Percentiles rank a stretch among this genome's conserved stretches.
These are phyloP conservation scores for Siphonodentalium dalli DNA, from an alignment of 2,888 invertebrate species.

Conservation along the genomic window DNA sequence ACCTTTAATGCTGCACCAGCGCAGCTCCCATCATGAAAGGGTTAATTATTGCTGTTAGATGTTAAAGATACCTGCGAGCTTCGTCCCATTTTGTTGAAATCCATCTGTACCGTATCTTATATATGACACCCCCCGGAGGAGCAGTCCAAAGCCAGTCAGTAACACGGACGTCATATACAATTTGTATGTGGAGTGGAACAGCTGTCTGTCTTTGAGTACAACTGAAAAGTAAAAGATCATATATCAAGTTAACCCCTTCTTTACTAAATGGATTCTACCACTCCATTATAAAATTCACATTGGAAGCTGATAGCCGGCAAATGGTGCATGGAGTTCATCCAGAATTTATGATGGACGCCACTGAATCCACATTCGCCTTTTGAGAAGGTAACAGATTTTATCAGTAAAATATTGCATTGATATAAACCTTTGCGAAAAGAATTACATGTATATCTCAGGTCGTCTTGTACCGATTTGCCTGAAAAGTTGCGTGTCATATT, in stretches of 20 bases:
- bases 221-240: slow-evolving; percentile 69
- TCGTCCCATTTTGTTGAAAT: slow-evolving; percentile 23
- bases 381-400: background rate
- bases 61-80: slow-evolving; percentile 38
- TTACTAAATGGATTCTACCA: too few species aligned
- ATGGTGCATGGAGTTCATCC: background rate
- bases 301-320: too few species aligned
- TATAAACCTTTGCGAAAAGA: too few species aligned
- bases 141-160: slow-evolving; percentile 74
- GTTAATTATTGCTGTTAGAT: too few species aligned
- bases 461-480: too few species aligned
- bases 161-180: slow-evolving; percentile 78
- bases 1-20: too few species aligned
- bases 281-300: too few species aligned
- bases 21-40: too few species aligned
- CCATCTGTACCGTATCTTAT: slow-evolving; percentile 80
- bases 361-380: too few species aligned
- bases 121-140: slow-evolving; percentile 75
- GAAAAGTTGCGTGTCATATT: too few species aligned
- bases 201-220: slow-evolving; percentile 78
- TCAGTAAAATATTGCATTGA: background rate
- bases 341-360: background rate
- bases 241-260: too few species aligned
- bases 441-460: too few species aligned
- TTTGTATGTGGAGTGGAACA: slow-evolving; percentile 88